Evolutionary conservation across 2,888 invertebrate genomes (phyloP).

Genomic region (Tetropium fuscum): DNA sequence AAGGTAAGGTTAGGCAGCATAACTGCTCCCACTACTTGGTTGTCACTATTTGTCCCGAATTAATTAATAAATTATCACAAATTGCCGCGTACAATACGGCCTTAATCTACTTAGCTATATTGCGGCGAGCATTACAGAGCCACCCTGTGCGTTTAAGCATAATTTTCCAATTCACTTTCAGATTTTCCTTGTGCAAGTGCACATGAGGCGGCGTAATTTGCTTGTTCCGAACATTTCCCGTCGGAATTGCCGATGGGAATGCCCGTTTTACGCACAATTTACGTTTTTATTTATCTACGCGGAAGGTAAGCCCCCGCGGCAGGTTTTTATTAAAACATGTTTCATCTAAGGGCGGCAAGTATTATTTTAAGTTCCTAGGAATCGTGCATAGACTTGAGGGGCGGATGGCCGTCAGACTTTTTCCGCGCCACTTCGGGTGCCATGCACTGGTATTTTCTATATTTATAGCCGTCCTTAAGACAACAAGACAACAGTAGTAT

Average conservation of each 20-base stretch:
- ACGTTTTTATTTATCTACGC: slow-evolving; percentile 57
- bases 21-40: too few relatives aligned
- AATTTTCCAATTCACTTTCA: slow-evolving; percentile 51
- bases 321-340: slow-evolving; percentile 57
- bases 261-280: slow-evolving; percentile 59
- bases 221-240: slow-evolving; percentile 44
- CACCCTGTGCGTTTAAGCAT: slow-evolving; percentile 34
- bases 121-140: slow-evolving; percentile 12
- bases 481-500: slow-evolving; percentile 48
- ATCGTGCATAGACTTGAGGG: slow-evolving; percentile 1
- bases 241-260: slow-evolving; percentile 56
- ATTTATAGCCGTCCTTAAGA: slow-evolving; percentile 58
- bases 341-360: slow-evolving; percentile 36
- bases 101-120: slow-evolving; percentile 13
- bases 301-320: slow-evolving; percentile 49
- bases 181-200: slow-evolving; percentile 45
- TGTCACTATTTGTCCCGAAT: too few relatives aligned
- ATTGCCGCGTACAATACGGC: too few relatives aligned
- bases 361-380: slow-evolving; percentile 24
- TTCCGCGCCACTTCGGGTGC: slow-evolving; percentile 21
- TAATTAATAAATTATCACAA: too few relatives aligned
- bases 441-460: slow-evolving; percentile 44
- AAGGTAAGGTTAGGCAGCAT: too few relatives aligned
- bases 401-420: slow-evolving; percentile 27
- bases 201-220: slow-evolving; percentile 51